These are phyloP conservation scores for Scomberomorus guttatus DNA, from an alignment of 2,797 vertebrate species.

Conservation along the genomic window DNA sequence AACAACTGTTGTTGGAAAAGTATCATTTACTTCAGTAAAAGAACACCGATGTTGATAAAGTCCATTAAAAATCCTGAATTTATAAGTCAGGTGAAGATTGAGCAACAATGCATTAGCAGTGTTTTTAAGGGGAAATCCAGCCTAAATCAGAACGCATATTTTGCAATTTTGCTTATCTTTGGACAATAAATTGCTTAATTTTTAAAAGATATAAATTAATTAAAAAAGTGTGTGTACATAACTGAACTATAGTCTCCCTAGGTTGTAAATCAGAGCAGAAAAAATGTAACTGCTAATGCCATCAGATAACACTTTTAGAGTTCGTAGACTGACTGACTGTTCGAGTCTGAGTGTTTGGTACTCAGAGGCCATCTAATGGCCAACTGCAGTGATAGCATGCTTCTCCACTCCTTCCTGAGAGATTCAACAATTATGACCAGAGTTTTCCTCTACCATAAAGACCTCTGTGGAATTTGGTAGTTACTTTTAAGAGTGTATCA, in stretches of 20 bases:
- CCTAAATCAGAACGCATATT: neutral
- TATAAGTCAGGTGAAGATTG: too few relatives aligned
- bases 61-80: neutral
- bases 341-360: slow-evolving; percentile 20
- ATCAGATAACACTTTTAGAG: too few relatives aligned
- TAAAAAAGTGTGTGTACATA: neutral
- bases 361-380: slow-evolving; percentile 67
- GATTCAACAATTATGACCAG: too few relatives aligned
- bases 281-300: too few relatives aligned
- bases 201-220: too few relatives aligned
- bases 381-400: slow-evolving; percentile 29
- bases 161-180: neutral
- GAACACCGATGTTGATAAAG: neutral
- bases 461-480: neutral
- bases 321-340: neutral
- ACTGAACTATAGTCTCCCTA: neutral
- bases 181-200: neutral
- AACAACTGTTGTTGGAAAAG: neutral
- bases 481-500: neutral
- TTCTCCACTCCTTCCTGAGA: neutral
- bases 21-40: too few relatives aligned
- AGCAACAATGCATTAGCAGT: neutral
- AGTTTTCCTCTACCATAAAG: neutral
- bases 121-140: neutral
- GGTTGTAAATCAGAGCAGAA: neutral